Evolutionary conservation across 2,888 invertebrate species (phyloP), one percentile per base, ranked within the genome.

Genomic region (Mycogona germanica): DNA sequence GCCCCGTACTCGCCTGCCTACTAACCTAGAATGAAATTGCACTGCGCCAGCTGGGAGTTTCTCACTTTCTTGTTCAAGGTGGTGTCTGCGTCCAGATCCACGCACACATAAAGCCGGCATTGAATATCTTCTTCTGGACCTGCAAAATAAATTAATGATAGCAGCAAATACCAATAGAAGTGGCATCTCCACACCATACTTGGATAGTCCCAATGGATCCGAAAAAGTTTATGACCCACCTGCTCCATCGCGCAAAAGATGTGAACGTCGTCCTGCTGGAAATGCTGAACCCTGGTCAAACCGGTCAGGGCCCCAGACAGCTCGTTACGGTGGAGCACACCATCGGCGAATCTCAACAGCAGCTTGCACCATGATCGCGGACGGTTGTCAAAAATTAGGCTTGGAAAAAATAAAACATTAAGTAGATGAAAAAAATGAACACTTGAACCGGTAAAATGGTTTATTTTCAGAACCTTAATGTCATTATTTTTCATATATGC

Each of bases 211-310:
- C n/a, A n/a, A n/a, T n/a, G n/a, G n/a, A n/a, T n/a, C n/a, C n/a
- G n/a, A n/a, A n/a, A n/a, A n/a, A n/a, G n/a, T n/a, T n/a, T n/a
- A n/a, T n/a, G n/a, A 4, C 26, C 19, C 54, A 75, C 73, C 69
- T 77, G 78, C 51, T 87, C 86, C 0, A 79, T 78, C 3, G 88
- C 76, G 67, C 97, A 98, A 77, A 99, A 98, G 53, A 98, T 96
- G 65, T 98, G 98, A 21, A 97, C 98, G 72, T 99, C 98, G 70
- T 98, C 98, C 68, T 99, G 98, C 67, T 97, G 96, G 78, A 99
- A 99, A 52, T 98, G 78, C 0, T 97, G 77, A n/a, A 93, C 93
- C 57, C 96, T 75, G 1, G 96, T 98, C n/a, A 98, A 76, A 0
- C 98, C 98, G 49, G 89, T 87, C 19, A 98, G 76, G 0, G 97